phyloP scores from a whole-genome alignment of 2,797 vertebrate species.

The Microcaecilia unicolor region DNA sequence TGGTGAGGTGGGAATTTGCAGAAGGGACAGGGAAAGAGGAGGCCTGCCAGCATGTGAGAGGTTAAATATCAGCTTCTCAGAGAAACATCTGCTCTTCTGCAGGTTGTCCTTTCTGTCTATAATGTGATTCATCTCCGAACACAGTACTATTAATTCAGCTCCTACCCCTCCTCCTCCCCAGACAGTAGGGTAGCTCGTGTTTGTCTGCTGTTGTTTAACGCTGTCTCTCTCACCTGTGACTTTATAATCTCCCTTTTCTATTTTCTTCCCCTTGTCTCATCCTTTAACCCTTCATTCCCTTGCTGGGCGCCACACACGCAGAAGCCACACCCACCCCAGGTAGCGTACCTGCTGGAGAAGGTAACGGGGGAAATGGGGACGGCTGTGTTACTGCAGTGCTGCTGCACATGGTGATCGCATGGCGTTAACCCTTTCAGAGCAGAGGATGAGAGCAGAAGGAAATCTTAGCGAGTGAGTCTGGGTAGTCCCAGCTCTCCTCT shows the following conservation, averaged over 20 bases:
- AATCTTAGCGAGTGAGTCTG: too few species aligned
- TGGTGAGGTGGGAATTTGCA: too few species aligned
- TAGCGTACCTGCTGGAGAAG: slow-evolving; percentile 70
- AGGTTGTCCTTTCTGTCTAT: too few species aligned
- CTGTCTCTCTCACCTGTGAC: slow-evolving; percentile 61
- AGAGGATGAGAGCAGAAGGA: too few species aligned
- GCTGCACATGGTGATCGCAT: slow-evolving; percentile 15
- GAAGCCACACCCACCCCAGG: slow-evolving; percentile 78
- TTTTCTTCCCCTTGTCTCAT: slow-evolving; percentile 18
- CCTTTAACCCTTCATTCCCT: slow-evolving; percentile 42
- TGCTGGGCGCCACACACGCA: slow-evolving; percentile 52
- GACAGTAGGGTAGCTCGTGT: slow-evolving; percentile 12
- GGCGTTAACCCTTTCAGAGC: slow-evolving; percentile 40
- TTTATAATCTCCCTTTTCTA: slow-evolving; percentile 31
- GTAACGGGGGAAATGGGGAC: slow-evolving; percentile 53
- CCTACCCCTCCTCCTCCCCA: too few species aligned
- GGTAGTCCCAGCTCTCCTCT: too few species aligned
- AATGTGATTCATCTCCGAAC: too few species aligned
- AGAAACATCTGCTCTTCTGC: too few species aligned
- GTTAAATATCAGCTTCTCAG: too few species aligned
- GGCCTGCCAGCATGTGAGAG: too few species aligned
- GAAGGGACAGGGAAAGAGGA: too few species aligned
- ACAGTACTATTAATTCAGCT: too few species aligned
- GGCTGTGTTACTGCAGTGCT: slow-evolving; percentile 1
- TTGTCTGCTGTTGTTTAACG: slow-evolving; percentile 42